Percentiles rank a stretch among this genome's conserved stretches.
Conservation (phyloP, 2,113 vertebrate genomes). For the Tragelaphus buxtoni region DNA sequence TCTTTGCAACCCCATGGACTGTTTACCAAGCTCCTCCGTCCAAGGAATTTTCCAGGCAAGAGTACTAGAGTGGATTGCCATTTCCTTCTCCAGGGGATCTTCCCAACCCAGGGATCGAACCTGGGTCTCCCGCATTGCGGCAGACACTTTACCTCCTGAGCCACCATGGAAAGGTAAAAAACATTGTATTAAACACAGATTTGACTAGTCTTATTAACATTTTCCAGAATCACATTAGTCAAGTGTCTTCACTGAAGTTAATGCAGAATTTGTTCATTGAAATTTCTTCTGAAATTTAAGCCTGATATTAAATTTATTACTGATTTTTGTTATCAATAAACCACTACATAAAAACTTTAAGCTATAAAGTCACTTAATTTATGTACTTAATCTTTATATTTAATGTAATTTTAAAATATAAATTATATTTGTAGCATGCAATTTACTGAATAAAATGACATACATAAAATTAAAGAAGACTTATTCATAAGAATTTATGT, state of each 20-base stretch:
- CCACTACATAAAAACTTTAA: not conserved
- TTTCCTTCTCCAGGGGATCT: not conserved
- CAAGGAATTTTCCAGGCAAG: not conserved
- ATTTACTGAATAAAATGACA: not conserved
- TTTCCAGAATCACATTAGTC: not conserved
- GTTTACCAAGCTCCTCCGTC: rapidly evolving
- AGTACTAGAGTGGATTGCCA: not conserved
- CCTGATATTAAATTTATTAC: not conserved
- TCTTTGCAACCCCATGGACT: not conserved
- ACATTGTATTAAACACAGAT: not conserved
- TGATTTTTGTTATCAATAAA: not conserved
- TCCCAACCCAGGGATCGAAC: not conserved
- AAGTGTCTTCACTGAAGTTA: not conserved
- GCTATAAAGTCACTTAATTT: not conserved
- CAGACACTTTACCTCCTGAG: not conserved
- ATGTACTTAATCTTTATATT: not conserved
- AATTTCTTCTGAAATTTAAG: not conserved
- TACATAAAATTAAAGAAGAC: not conserved
- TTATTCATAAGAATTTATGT: not conserved
- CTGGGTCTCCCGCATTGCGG: rapidly evolving
- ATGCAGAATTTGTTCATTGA: not conserved
- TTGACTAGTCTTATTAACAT: not conserved
- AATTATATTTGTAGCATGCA: not conserved
- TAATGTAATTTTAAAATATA: not conserved
- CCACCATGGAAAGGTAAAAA: not conserved